Evolutionary conservation across 2,888 invertebrate genomes (phyloP).

Genomic region (Graphium colonna): DNA sequence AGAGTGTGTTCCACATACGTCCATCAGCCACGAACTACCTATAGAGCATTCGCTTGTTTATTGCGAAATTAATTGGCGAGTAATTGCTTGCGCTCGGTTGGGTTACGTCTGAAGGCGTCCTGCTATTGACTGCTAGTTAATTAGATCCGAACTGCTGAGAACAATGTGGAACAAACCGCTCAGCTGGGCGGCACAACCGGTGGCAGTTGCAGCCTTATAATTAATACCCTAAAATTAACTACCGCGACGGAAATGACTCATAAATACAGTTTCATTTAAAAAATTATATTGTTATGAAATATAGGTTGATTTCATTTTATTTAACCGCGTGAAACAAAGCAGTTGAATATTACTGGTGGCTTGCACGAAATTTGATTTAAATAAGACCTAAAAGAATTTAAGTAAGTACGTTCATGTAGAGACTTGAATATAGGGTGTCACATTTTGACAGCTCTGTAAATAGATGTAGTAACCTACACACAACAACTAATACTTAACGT

Average conservation of each 20-base stretch:
- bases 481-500: no score
- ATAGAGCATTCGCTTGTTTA: conserved; percentile 36
- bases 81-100: conserved; percentile 66
- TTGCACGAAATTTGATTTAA: no score
- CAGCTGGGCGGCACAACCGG: conserved; percentile 17
- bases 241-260: not conserved
- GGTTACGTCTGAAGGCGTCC: conserved; percentile 64
- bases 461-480: no score
- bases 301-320: no score
- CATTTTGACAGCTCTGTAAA: no score
- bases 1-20: conserved; percentile 6
- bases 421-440: no score
- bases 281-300: no score
- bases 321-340: no score
- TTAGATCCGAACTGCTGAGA: conserved; percentile 57
- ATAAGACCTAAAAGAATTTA: no score
- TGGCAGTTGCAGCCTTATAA: conserved; percentile 11
- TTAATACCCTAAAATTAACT: conserved; percentile 8
- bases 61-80: conserved; percentile 75
- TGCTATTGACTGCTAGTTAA: conserved; percentile 74
- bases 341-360: no score
- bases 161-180: conserved; percentile 46
- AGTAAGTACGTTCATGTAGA: no score
- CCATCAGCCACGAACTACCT: conserved; percentile 19
- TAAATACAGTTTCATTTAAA: no score